Evolutionary conservation across 2,797 vertebrate genomes (phyloP).

Genomic region (Hybognathus amarus): DNA sequence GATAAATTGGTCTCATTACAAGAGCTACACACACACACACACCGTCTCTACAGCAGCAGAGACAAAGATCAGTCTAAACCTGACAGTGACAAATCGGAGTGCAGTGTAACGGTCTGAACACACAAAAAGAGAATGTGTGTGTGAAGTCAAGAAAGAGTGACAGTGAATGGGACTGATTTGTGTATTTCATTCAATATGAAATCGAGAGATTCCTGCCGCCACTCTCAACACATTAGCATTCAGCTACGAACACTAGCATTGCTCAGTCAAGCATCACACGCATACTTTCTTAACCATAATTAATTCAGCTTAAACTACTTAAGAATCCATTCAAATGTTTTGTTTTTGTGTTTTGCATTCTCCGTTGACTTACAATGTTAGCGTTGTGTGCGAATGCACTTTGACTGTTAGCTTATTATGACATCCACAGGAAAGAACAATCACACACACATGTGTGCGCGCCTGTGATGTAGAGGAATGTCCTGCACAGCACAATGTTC

Average conservation of each 20-base stretch:
- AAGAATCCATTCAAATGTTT: background rate
- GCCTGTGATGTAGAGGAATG: conserved; percentile 52
- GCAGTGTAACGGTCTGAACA: background rate
- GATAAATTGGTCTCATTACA: conserved; percentile 45
- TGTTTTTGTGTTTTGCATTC: no score
- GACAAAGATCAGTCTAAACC: conserved; percentile 35
- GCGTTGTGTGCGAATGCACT: background rate
- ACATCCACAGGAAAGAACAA: conserved; percentile 52
- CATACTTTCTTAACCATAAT: background rate
- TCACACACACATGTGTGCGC: background rate
- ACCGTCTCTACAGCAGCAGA: conserved; percentile 1
- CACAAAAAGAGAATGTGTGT: background rate
- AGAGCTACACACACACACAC: conserved; percentile 34
- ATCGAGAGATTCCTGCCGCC: conserved; percentile 1
- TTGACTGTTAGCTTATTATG: no score
- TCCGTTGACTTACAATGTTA: background rate
- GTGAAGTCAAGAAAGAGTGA: background rate
- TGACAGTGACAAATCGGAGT: conserved; percentile 40
- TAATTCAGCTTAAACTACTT: background rate
- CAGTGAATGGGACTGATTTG: conserved; percentile 8
- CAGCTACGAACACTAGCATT: background rate
- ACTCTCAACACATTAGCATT: background rate
- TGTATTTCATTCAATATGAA: conserved; percentile 22
- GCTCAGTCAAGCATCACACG: background rate
- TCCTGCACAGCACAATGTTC: conserved; percentile 49